These are phyloP conservation scores for Lapara coniferarum DNA, from an alignment of 2,888 invertebrate species.

Conservation along the genomic window DNA sequence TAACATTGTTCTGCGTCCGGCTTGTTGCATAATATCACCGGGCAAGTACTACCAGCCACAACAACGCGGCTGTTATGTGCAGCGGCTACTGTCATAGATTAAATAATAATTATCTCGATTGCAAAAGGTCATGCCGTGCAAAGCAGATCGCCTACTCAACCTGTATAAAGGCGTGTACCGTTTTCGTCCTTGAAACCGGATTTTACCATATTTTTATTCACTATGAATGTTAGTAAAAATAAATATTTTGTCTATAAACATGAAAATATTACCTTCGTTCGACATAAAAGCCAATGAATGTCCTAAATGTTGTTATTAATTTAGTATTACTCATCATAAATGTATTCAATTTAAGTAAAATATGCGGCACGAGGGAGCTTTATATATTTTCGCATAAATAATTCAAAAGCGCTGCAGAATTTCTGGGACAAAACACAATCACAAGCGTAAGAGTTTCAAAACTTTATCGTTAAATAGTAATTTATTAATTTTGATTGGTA, in stretches of 20 bases:
- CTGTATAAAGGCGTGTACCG: conserved; percentile 16
- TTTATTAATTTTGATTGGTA: conserved; percentile 10
- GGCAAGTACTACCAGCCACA: conserved; percentile 54
- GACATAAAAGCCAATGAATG: background rate
- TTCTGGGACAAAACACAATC: conserved; percentile 1
- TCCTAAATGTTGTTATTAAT: background rate
- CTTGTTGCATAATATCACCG: conserved; percentile 74
- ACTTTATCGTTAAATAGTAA: conserved; percentile 11
- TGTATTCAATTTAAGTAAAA: background rate
- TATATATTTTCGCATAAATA: background rate
- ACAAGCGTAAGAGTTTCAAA: conserved; percentile 20
- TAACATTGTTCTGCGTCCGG: conserved; percentile 76
- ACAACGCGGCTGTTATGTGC: conserved; percentile 48
- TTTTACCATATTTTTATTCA: background rate
- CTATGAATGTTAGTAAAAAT: too few relatives aligned
- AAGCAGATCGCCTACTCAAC: conserved; percentile 48
- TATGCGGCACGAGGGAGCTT: background rate
- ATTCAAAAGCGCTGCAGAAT: background rate
- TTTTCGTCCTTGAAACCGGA: background rate
- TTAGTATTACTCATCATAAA: background rate
- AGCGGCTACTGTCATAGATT: conserved; percentile 57
- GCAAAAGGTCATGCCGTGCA: conserved; percentile 56
- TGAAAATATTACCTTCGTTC: conserved; percentile 1
- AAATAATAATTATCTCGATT: conserved; percentile 59
- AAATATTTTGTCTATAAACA: background rate